Conservation (phyloP, 2,113 vertebrate genomes). For the Sturnira hondurensis region DNA sequence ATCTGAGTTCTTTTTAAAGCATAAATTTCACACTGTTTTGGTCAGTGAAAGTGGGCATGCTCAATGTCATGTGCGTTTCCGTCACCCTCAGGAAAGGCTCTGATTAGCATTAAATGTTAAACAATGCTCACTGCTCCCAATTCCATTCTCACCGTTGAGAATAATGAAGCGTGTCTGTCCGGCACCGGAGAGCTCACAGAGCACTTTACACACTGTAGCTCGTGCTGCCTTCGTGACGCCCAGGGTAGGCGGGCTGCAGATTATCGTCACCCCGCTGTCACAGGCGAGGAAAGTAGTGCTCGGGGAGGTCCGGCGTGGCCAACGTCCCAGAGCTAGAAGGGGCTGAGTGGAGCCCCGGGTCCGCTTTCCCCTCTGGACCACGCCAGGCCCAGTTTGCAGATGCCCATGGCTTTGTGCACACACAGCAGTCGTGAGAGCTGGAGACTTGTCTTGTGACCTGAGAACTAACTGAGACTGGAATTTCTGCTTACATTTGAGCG, state of each 20-base stretch:
- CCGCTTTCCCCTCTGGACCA: accelerated
- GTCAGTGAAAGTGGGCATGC: not conserved
- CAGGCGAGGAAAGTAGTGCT: not conserved
- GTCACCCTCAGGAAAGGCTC: not conserved
- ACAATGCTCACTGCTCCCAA: not conserved
- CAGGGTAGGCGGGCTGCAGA: not conserved
- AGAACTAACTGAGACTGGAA: not conserved
- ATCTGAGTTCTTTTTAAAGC: not conserved
- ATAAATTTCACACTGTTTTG: not conserved
- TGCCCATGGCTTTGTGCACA: not conserved
- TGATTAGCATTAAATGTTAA: not conserved
- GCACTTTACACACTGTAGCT: not conserved
- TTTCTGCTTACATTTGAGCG: not conserved
- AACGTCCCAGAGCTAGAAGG: not conserved
- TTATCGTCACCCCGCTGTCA: not conserved
- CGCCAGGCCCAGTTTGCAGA: not conserved
- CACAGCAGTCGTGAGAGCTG: no score
- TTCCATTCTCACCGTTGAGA: not conserved
- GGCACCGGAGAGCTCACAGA: not conserved
- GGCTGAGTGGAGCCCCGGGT: not conserved
- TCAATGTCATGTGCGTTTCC: not conserved
- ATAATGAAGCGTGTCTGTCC: not conserved
- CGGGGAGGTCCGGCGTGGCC: not conserved
- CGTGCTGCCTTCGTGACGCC: not conserved
- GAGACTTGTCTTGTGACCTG: not conserved